Evolutionary conservation across 1,140 invertebrate species (phyloP).

Genomic region (Caenorhabditis tropicalis): DNA sequence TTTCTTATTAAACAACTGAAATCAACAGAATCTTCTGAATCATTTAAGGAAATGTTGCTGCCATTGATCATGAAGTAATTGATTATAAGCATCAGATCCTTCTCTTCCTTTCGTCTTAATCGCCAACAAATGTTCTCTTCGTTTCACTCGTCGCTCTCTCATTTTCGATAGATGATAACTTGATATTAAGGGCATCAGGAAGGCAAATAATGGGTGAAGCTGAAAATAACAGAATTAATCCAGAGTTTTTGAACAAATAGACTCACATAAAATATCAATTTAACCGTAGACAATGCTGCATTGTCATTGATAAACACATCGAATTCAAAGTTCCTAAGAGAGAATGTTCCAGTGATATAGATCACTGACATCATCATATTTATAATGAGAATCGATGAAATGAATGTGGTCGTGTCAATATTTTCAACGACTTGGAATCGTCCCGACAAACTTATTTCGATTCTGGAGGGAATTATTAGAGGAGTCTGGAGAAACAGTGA

Average conservation of each 20-base stretch:
- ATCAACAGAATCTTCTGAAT: background rate
- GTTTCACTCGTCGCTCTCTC: conserved; percentile 16
- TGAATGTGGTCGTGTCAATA: conserved; percentile 21
- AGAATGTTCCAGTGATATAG: background rate
- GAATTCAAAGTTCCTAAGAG: background rate
- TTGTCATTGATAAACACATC: background rate
- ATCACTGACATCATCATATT: conserved; percentile 11
- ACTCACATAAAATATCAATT: conserved; percentile 19
- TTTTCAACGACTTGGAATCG: conserved; percentile 19
- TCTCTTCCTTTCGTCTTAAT: conserved; percentile 33
- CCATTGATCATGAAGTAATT: conserved; percentile 22
- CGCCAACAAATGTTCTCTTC: conserved; percentile 9
- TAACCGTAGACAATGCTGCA: background rate
- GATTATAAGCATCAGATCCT: conserved; percentile 26
- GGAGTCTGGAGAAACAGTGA: background rate
- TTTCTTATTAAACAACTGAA: background rate
- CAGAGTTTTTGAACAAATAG: too few species aligned
- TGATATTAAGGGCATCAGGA: conserved; percentile 28
- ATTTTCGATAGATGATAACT: conserved; percentile 21
- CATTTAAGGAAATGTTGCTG: conserved; percentile 8
- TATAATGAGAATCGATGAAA: conserved; percentile 20
- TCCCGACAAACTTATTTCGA: background rate
- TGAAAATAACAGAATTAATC: too few species aligned
- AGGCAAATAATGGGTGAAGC: background rate
- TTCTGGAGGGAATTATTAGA: background rate